Evolutionary conservation across 2,113 vertebrate genomes (phyloP).

Genomic region (Lates calcarifer): DNA sequence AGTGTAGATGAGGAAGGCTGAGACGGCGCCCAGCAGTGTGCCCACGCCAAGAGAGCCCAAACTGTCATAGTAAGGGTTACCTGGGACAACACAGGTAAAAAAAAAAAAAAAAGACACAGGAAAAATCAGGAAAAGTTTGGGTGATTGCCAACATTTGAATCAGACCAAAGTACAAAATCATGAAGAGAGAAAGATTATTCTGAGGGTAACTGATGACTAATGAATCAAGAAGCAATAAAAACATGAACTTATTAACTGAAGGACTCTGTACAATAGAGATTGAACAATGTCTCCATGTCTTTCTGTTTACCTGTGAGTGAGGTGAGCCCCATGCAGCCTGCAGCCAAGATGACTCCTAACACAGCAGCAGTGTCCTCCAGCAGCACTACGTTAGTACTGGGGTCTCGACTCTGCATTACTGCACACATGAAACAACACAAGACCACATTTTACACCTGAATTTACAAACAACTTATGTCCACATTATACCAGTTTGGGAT

Average conservation of each 20-base stretch:
- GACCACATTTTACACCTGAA: not conserved
- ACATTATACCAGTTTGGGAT: not conserved
- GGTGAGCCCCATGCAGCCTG: conserved; percentile 96
- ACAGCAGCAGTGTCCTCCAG: conserved; percentile 97
- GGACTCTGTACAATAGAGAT: not conserved
- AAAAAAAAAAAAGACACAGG: not conserved
- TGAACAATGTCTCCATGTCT: not conserved
- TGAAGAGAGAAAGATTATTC: not conserved
- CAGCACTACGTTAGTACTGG: conserved; percentile 97
- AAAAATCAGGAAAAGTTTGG: not conserved
- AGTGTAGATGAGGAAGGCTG: conserved; percentile 97
- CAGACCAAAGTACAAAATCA: not conserved
- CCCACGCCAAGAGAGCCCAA: conserved; percentile 95
- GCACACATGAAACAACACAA: conserved; percentile 36
- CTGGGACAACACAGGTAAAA: conserved; percentile 61
- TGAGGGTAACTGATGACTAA: not conserved
- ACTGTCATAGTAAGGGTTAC: conserved; percentile 94
- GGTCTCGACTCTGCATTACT: conserved; percentile 97
- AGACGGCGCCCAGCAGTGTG: conserved; percentile 92
- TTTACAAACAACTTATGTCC: not conserved
- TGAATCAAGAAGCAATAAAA: conserved; percentile 10
- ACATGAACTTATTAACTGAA: not conserved
- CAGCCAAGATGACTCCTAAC: conserved; percentile 91
- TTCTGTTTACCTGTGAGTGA: conserved; percentile 91
- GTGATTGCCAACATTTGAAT: not conserved